Evolutionary conservation across 35 echinoderm and acorn worm genomes (phyloP).

Genomic region (Heliocidaris tuberculata): DNA sequence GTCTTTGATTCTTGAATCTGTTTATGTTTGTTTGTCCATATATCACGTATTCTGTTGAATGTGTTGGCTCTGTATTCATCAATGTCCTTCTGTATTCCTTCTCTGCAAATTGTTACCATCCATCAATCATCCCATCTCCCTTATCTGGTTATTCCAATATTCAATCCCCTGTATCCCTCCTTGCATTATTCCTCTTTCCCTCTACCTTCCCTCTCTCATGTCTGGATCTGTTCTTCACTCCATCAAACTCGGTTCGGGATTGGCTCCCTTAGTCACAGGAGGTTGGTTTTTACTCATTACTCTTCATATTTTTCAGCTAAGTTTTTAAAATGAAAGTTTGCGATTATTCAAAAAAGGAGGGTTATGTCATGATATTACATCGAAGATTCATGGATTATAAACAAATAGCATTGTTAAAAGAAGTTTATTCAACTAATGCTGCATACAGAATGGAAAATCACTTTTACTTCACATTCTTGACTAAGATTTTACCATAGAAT

Average conservation of each 20-base stretch:
- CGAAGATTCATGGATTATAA: too few species aligned
- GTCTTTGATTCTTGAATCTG: too few species aligned
- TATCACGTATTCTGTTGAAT: too few species aligned
- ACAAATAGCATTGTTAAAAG: too few species aligned
- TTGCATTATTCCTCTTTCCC: slow-evolving; percentile 34
- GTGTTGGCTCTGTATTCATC: too few species aligned
- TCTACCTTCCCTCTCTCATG: slow-evolving; percentile 13
- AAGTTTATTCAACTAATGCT: too few species aligned
- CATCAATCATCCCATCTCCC: background rate
- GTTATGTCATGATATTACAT: too few species aligned
- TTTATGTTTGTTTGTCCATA: background rate
- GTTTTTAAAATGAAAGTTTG: background rate
- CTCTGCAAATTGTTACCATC: too few species aligned
- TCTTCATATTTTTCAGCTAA: background rate
- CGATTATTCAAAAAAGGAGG: background rate
- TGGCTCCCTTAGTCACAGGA: slow-evolving; percentile 51
- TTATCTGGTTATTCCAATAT: background rate
- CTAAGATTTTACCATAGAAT: too few species aligned
- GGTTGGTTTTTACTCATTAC: slow-evolving; percentile 39
- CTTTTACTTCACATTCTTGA: too few species aligned
- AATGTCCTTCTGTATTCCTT: too few species aligned
- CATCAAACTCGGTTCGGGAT: background rate
- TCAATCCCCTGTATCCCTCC: background rate
- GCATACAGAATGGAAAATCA: too few species aligned
- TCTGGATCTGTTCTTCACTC: slow-evolving; percentile 25